Base-by-base conservation (phyloP, 2,113 vertebrate genomes). In the Grantiella picta region DNA sequence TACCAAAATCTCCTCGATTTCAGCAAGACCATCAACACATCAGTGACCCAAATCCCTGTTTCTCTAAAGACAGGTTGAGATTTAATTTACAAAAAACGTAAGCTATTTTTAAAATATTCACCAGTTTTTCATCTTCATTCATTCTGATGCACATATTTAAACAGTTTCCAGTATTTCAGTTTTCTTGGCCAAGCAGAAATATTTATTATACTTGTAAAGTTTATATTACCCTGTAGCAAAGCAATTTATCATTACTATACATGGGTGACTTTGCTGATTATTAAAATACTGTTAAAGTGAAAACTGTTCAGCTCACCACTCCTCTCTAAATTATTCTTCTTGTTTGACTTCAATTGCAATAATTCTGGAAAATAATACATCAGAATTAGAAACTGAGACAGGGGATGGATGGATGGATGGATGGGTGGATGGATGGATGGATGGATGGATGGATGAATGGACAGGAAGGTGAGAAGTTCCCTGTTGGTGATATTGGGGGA, bases 191-290 rank as follows among this genome's bases (percentile, higher is more conserved):
- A 95, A 96, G 96, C 88, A 94, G 84, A 93, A 96, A 95, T 95
- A 96, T 97, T 97, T 94, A 97, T 97, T 94, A 91, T 75, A 83
- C 71, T 96, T 89, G 95, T 98, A 93, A 97, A 94, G 96, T 94
- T 98, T 95, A 69, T 96, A 97, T 94, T 95, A 95, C 94, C 93
- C 94, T 59, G 76, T 96, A 97, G 95, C 96, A 96, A 96, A 95
- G 91, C 90, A 95, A 97, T 98, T 97, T 95, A 95, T 98, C 97
- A 97, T 92, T 82, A 82, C 69, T 61, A 90, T 95, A 91, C 95
- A 94, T 94, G 95, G 86, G 73, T 97, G 96, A 89, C 83, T 97
- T 94, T 94, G 93, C 65, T 96, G 96, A 97, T 98, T 97, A 97
- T 97, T 97, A 97, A 97, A 96, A 96, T 95, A 96, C 75, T 90